A percentile compares a stretch with the other conserved stretches of the same genome.
These are phyloP conservation scores for Schizopygopsis pylzovi DNA, from an alignment of 2,797 vertebrate genomes.

Conservation along the genomic window DNA sequence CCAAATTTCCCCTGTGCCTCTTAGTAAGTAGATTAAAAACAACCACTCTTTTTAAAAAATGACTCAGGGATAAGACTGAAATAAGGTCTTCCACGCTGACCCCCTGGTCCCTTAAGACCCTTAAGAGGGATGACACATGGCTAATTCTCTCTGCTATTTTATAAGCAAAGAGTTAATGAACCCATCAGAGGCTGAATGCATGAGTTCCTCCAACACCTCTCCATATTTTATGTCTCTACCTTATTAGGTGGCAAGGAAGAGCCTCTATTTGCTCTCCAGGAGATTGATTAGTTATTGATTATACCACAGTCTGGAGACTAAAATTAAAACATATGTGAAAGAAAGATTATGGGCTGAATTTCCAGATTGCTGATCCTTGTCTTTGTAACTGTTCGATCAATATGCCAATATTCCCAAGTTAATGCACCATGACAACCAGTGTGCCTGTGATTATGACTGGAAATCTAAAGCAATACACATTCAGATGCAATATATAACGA, in stretches of 20 bases:
- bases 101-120: background rate
- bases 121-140: slow-evolving; percentile 45
- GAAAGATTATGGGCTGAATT: slow-evolving; percentile 65
- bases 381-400: slow-evolving; percentile 62
- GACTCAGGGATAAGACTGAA: slow-evolving; percentile 22
- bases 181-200: slow-evolving; percentile 59
- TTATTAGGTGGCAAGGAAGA: slow-evolving; percentile 64
- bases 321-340: slow-evolving; percentile 58
- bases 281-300: slow-evolving; percentile 77
- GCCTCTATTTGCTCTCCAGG: slow-evolving; percentile 62
- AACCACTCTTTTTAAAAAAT: background rate
- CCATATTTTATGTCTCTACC: slow-evolving; percentile 62
- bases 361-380: slow-evolving; percentile 62
- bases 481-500: background rate
- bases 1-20: background rate
- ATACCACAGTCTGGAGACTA: slow-evolving; percentile 56
- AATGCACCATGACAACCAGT: slow-evolving; percentile 33
- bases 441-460: slow-evolving; percentile 29
- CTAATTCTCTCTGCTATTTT: slow-evolving; percentile 63
- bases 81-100: slow-evolving; percentile 10
- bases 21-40: slow-evolving; percentile 4
- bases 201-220: slow-evolving; percentile 51
- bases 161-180: slow-evolving; percentile 66
- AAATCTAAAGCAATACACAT: slow-evolving; percentile 34
- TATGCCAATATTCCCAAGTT: slow-evolving; percentile 54